These are phyloP conservation scores for Orius insidiosus DNA, from an alignment of 1,140 invertebrate species.

Conservation along the genomic window DNA sequence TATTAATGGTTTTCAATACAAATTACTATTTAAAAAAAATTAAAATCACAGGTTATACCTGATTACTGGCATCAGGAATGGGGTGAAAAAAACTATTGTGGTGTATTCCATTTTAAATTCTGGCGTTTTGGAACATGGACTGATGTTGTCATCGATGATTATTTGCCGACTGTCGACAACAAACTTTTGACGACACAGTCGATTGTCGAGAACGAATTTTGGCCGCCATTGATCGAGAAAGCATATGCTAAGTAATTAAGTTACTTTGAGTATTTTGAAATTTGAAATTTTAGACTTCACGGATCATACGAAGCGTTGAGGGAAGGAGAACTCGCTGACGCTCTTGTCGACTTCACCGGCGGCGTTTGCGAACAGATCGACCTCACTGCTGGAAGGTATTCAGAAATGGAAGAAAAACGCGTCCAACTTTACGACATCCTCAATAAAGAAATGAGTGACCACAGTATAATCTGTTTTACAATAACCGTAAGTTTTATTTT, in stretches of 20 bases:
- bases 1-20: slow-evolving; percentile 58
- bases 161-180: slow-evolving; percentile 44
- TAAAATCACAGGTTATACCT: slow-evolving; percentile 22
- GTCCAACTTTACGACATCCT: slow-evolving; percentile 18
- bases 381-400: slow-evolving; percentile 18
- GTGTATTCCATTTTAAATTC: slow-evolving; percentile 29
- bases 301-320: slow-evolving; percentile 55
- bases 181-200: slow-evolving; percentile 49
- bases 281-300: slow-evolving; percentile 27
- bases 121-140: slow-evolving; percentile 55
- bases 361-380: slow-evolving; percentile 41
- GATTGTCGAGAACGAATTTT: slow-evolving; percentile 42
- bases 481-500: slow-evolving; percentile 15
- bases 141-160: slow-evolving; percentile 56
- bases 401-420: slow-evolving; percentile 16
- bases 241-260: slow-evolving; percentile 49
- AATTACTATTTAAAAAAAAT: background rate
- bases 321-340: slow-evolving; percentile 48
- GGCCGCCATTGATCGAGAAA: slow-evolving; percentile 54
- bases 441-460: slow-evolving; percentile 14
- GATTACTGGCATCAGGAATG: slow-evolving; percentile 22
- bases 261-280: background rate
- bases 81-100: slow-evolving; percentile 18
- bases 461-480: slow-evolving; percentile 18
- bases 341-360: slow-evolving; percentile 58